phyloP scores from a whole-genome alignment of 2,797 vertebrate genomes.

The Percopsis omiscomaycus region DNA sequence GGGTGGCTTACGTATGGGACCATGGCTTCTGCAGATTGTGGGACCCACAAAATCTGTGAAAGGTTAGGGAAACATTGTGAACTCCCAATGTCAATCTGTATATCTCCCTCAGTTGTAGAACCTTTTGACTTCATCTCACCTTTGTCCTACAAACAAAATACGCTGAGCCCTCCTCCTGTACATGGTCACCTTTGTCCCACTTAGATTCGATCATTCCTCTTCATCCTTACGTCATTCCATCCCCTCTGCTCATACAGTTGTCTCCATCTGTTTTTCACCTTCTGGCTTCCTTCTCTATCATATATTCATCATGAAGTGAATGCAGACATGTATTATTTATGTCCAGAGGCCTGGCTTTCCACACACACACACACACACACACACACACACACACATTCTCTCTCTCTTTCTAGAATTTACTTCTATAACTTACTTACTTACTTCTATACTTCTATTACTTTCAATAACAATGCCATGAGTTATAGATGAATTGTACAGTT shows the following conservation, averaged over 20 bases:
- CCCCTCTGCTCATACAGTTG: not conserved
- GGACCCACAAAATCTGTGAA: no score
- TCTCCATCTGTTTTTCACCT: not conserved
- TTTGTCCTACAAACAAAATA: conserved; percentile 24
- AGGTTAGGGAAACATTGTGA: not conserved
- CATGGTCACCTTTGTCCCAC: conserved; percentile 34
- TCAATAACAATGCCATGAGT: no score
- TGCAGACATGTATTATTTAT: no score
- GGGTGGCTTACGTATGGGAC: no score
- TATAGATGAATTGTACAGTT: no score
- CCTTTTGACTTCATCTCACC: conserved; percentile 19
- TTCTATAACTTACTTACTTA: no score
- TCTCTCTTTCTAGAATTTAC: no score
- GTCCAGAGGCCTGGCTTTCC: no score
- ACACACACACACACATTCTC: no score
- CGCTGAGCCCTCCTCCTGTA: not conserved
- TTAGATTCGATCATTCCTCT: not conserved
- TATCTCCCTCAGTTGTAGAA: conserved; percentile 18
- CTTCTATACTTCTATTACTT: no score
- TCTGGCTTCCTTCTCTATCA: not conserved
- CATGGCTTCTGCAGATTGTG: no score
- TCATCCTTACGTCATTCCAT: not conserved
- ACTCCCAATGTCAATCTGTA: conserved; percentile 37
- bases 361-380: no score
- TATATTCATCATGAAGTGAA: not conserved